Conservation (phyloP, 2,888 invertebrate species). For the Tinea pellionella region DNA sequence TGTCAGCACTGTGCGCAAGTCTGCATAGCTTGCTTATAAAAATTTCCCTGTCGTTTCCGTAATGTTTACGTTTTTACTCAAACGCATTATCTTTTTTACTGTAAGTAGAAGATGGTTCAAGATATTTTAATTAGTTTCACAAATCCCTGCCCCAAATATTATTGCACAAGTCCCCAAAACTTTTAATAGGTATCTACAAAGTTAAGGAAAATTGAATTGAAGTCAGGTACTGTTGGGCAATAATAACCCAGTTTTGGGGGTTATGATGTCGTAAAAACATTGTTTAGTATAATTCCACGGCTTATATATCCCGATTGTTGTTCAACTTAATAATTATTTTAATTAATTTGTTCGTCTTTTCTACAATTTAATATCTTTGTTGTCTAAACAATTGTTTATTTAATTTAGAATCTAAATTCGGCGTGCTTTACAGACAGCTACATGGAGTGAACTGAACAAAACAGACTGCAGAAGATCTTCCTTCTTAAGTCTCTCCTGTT, state of each 20-base stretch:
- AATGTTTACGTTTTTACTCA: too few species aligned
- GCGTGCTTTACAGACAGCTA: too few species aligned
- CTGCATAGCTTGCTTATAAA: too few species aligned
- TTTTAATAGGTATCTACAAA: slow-evolving; percentile 55
- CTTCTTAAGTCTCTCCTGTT: too few species aligned
- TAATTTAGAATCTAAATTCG: too few species aligned
- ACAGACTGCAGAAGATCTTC: too few species aligned
- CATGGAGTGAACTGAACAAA: too few species aligned
- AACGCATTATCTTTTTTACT: too few species aligned
- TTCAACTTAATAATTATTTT: not conserved
- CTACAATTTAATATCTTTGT: not conserved
- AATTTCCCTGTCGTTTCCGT: too few species aligned
- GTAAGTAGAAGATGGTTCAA: too few species aligned
- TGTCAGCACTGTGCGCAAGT: too few species aligned
- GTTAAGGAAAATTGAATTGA: slow-evolving; percentile 43
- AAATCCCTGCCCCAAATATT: slow-evolving; percentile 33
- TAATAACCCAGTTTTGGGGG: slow-evolving; percentile 9
- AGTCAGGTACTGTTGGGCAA: slow-evolving; percentile 5
- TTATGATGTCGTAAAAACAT: slow-evolving; percentile 12
- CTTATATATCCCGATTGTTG: slow-evolving; percentile 6
- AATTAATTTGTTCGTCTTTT: not conserved
- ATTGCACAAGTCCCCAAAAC: slow-evolving; percentile 43
- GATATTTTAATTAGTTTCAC: slow-evolving; percentile 5
- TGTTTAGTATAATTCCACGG: slow-evolving; percentile 5
- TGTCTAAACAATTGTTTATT: not conserved